Conservation (phyloP, 2,888 invertebrate genomes). For the Drosophila kanekoi region DNA sequence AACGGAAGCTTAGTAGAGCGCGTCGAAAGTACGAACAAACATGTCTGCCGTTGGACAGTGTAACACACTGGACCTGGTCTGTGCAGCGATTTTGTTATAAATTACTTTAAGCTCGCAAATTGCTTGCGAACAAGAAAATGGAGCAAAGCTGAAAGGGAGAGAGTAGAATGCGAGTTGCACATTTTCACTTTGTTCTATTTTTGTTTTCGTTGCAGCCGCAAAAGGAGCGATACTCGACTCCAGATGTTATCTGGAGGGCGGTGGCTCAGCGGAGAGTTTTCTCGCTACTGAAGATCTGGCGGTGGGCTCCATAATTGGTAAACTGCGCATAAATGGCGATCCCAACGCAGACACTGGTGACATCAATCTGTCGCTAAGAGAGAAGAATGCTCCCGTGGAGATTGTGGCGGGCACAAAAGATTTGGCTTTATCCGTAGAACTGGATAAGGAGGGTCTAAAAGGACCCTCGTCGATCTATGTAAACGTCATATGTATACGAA, state of each 20-base stretch:
- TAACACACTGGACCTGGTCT: constrained; percentile 31
- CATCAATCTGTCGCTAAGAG: constrained; percentile 91
- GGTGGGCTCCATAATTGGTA: constrained; percentile 92
- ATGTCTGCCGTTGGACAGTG: constrained; percentile 60
- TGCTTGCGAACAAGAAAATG: constrained; percentile 18
- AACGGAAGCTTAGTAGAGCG: constrained; percentile 83
- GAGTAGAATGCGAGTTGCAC: constrained; percentile 18
- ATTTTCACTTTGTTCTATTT: constrained; percentile 49
- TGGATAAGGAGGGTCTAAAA: constrained; percentile 93
- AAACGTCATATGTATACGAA: constrained; percentile 93
- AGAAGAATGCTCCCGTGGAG: constrained; percentile 91
- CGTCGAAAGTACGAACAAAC: constrained; percentile 69
- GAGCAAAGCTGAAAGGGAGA: constrained; percentile 52
- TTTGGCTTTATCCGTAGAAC: constrained; percentile 90
- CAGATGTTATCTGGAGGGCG: constrained; percentile 95
- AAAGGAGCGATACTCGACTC: constrained; percentile 89
- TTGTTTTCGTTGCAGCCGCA: constrained; percentile 85
- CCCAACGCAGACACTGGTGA: constrained; percentile 90
- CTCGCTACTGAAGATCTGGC: constrained; percentile 94
- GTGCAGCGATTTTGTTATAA: constrained; percentile 43
- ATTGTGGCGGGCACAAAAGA: constrained; percentile 92
- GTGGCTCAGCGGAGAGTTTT: constrained; percentile 95
- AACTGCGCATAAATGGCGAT: constrained; percentile 92
- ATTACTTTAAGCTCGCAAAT: constrained; percentile 58
- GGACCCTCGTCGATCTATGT: constrained; percentile 95